Percentiles rank a stretch among this genome's conserved stretches.
Evolutionary conservation across 2,888 invertebrate species (phyloP).

Genomic region (Malthinus flaveolus): DNA sequence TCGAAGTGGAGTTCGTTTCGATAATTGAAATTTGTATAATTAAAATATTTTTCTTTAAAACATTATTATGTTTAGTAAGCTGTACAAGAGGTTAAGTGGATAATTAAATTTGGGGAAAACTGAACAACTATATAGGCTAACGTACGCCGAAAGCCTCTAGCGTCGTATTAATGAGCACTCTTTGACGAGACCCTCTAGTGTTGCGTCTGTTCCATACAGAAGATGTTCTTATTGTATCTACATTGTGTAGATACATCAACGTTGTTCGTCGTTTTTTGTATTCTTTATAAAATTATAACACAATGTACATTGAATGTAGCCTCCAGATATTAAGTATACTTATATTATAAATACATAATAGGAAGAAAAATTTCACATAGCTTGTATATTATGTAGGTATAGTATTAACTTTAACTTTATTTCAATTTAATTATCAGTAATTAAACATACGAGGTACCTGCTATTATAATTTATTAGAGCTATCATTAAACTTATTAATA

Average conservation of each 20-base stretch:
- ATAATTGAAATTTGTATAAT: background rate
- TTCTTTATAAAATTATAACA: slow-evolving; percentile 37
- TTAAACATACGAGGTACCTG: too few relatives aligned
- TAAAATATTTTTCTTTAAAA: background rate
- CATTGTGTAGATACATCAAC: slow-evolving; percentile 48
- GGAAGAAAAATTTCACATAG: slow-evolving; percentile 1
- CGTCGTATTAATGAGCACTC: slow-evolving; percentile 50
- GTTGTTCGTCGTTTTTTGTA: slow-evolving; percentile 46
- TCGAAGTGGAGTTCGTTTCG: too few relatives aligned
- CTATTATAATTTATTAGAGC: too few relatives aligned
- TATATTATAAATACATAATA: slow-evolving; percentile 1
- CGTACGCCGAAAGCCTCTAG: slow-evolving; percentile 37
- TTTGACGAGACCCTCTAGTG: slow-evolving; percentile 37
- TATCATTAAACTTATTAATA: too few relatives aligned
- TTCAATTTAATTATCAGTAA: too few relatives aligned
- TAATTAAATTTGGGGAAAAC: slow-evolving; percentile 42
- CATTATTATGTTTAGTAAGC: slow-evolving; percentile 21
- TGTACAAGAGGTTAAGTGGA: slow-evolving; percentile 38
- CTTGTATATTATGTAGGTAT: background rate
- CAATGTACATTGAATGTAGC: slow-evolving; percentile 49
- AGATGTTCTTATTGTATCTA: slow-evolving; percentile 51
- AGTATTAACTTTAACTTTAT: background rate
- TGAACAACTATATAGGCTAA: slow-evolving; percentile 24
- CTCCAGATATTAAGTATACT: slow-evolving; percentile 35
- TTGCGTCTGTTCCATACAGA: slow-evolving; percentile 44